Conservation (phyloP, 2,113 vertebrate species). For the Spermophilus dauricus region DNA sequence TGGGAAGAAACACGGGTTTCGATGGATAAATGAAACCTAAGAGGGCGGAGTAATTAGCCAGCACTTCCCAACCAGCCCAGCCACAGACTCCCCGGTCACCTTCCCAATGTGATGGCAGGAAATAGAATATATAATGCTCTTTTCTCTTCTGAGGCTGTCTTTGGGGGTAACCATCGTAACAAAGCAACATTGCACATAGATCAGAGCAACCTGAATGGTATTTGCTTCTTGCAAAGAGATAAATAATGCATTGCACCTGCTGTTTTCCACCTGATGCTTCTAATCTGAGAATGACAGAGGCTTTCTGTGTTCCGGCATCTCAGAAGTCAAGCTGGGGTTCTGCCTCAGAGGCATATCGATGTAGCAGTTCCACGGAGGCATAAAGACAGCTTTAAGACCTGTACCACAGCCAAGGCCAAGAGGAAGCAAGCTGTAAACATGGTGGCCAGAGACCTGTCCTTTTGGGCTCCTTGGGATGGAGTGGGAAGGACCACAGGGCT, state of each 20-base stretch:
- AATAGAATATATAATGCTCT: not conserved
- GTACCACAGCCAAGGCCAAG: not conserved
- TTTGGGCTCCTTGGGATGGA: not conserved
- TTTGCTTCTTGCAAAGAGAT: conserved; percentile 70
- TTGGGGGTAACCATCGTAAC: not conserved
- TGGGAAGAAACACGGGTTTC: not conserved
- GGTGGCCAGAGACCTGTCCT: not conserved
- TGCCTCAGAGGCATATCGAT: conserved; percentile 44
- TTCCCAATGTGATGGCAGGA: not conserved
- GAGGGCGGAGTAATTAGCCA: not conserved
- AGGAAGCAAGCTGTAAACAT: not conserved
- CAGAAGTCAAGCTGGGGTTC: conserved; percentile 60
- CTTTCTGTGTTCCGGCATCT: conserved; percentile 57
- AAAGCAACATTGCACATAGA: conserved; percentile 32
- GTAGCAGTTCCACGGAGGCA: not conserved
- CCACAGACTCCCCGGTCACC: not conserved
- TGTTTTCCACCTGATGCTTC: conserved; percentile 78
- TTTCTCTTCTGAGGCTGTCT: conserved; percentile 22
- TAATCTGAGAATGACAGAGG: conserved; percentile 64
- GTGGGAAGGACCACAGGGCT: not conserved
- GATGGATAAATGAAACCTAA: not conserved
- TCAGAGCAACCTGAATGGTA: conserved; percentile 36
- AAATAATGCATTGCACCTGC: conserved; percentile 71
- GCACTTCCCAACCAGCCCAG: not conserved
- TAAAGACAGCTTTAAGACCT: not conserved